Evolutionary conservation across 92 coral and sea anemone species (phyloP).

Genomic region (Epizoanthus illoricatus): DNA sequence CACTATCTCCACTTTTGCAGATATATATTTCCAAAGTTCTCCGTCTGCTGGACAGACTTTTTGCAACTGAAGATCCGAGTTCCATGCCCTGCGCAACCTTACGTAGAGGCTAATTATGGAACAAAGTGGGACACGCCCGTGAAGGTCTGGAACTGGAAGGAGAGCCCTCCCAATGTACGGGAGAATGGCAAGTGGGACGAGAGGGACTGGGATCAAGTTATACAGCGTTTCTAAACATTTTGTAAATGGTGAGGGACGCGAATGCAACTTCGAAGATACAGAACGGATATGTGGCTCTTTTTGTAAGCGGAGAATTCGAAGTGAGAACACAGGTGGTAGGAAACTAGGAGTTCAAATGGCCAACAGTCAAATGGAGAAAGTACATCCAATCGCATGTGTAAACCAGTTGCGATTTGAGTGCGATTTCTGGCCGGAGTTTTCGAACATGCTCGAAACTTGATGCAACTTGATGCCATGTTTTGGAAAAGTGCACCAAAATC

Average conservation of each 20-base stretch:
- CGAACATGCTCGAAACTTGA: too few relatives aligned
- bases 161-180: slow-evolving; percentile 93
- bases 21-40: slow-evolving; percentile 90
- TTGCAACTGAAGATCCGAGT: slow-evolving; percentile 79
- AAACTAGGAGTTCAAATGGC: too few relatives aligned
- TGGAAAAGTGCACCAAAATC: too few relatives aligned
- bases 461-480: too few relatives aligned
- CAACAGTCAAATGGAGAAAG: too few relatives aligned
- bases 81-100: slow-evolving; percentile 85
- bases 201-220: slow-evolving; percentile 90
- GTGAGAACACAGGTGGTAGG: too few relatives aligned
- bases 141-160: slow-evolving; percentile 97
- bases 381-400: too few relatives aligned
- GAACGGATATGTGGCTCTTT: too few relatives aligned
- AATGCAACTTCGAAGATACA: not conserved
- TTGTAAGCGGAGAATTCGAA: too few relatives aligned
- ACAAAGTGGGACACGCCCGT: slow-evolving; percentile 81
- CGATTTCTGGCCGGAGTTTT: too few relatives aligned
- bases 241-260: not conserved
- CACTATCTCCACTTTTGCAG: slow-evolving; percentile 33
- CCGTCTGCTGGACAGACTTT: slow-evolving; percentile 97
- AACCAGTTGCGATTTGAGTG: too few relatives aligned
- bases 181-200: slow-evolving; percentile 96
- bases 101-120: slow-evolving; percentile 95
- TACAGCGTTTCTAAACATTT: slow-evolving; percentile 69